Conservation (phyloP, 2,797 vertebrate species). For the Rhinella marina region DNA sequence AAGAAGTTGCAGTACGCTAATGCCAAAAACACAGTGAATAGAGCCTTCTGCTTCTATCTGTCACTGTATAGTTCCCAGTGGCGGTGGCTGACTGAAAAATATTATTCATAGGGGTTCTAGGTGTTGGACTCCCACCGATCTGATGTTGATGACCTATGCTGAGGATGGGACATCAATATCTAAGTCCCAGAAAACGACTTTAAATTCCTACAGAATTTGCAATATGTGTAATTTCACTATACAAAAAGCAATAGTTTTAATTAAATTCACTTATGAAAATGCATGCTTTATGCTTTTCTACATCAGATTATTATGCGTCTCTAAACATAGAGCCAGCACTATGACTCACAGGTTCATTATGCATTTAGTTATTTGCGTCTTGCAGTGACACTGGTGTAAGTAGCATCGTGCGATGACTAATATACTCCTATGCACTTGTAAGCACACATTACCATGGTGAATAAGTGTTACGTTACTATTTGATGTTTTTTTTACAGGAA, state of each 20-base stretch:
- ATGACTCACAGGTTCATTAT: background rate
- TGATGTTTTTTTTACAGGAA: slow-evolving; percentile 46
- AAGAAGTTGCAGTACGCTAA: too few species aligned
- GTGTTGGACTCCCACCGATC: too few species aligned
- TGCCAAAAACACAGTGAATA: too few species aligned
- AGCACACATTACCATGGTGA: background rate
- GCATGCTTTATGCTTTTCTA: background rate
- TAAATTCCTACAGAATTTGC: too few species aligned
- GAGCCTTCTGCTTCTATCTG: too few species aligned
- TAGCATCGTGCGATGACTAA: background rate
- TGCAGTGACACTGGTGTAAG: background rate
- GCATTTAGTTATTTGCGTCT: background rate
- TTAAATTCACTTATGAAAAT: background rate
- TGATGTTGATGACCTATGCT: too few species aligned
- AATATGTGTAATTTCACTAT: too few species aligned
- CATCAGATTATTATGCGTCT: background rate
- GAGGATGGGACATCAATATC: too few species aligned
- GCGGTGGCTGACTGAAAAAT: too few species aligned
- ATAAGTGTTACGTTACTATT: background rate
- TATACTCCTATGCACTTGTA: background rate
- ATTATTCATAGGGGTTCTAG: too few species aligned
- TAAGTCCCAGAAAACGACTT: too few species aligned
- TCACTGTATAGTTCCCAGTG: too few species aligned
- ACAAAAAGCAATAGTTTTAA: background rate
- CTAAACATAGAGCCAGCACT: background rate